phyloP scores from a whole-genome alignment of 1,140 invertebrate genomes.

The Scaptomyza graminum region DNA sequence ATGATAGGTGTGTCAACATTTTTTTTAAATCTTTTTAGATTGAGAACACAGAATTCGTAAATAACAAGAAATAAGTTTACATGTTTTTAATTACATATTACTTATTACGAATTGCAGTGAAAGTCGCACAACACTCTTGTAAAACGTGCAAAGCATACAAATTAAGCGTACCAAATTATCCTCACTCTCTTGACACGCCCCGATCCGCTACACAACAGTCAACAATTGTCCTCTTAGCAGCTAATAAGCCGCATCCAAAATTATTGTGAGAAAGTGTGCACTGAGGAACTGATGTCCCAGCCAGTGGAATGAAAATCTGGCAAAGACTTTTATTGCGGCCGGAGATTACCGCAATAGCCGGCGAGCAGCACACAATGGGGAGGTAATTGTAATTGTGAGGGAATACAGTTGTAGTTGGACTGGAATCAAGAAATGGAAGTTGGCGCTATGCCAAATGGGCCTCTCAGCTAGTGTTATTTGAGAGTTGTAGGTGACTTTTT shows the following conservation, averaged over 20 bases:
- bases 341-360: slow-evolving; percentile 59
- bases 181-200: slow-evolving; percentile 3
- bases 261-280: slow-evolving; percentile 22
- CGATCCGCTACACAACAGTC: background rate
- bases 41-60: no score
- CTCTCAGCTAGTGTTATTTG: slow-evolving; percentile 22
- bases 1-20: no score
- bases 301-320: slow-evolving; percentile 37
- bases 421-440: slow-evolving; percentile 37
- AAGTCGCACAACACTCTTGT: no score
- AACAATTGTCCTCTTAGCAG: slow-evolving; percentile 60
- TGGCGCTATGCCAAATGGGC: slow-evolving; percentile 44
- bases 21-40: no score
- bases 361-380: slow-evolving; percentile 23
- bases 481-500: slow-evolving; percentile 20
- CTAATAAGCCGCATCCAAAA: slow-evolving; percentile 51
- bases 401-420: slow-evolving; percentile 39
- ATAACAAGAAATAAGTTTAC: background rate
- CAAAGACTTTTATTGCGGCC: slow-evolving; percentile 60
- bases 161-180: slow-evolving; percentile 35
- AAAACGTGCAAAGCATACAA: no score
- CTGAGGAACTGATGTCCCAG: slow-evolving; percentile 17
- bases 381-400: slow-evolving; percentile 57
- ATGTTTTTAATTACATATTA: no score
- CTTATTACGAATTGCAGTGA: no score